Evolutionary conservation across 1,140 invertebrate species (phyloP), one percentile per base, ranked within the genome.

Genomic region (Phymorhynchus buccinoides): DNA sequence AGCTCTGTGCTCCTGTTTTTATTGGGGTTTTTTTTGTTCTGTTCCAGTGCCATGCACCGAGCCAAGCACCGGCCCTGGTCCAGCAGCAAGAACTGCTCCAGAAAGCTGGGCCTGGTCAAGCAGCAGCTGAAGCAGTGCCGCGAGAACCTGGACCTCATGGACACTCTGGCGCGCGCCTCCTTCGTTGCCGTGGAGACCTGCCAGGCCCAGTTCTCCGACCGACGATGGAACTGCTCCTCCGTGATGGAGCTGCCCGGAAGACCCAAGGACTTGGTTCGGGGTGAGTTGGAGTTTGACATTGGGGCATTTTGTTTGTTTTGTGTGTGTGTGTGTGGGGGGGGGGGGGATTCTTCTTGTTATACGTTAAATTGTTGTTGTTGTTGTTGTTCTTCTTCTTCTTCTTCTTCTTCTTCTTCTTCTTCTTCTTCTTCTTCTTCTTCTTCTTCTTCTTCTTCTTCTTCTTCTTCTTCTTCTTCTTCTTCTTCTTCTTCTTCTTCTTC

Each of bases 221-320:
- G 96, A 79, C 94, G 96, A 78, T 97, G 97, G 97, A 97, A 97
- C 92, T 97, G 97, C 92, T 96, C 96, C 75, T 96, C 96, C 71
- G 95, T 97, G 78, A 94, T 95, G 22, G 93, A 91, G 96, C 97
- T 93, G 93, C 97, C 86, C 0, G 94, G 94, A 96, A 97, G 94
- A 97, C 95, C 95, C 1, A 95, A 96, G 39, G 97, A 97, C 91
- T 94, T 97, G 83, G 94, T 96, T 7, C 95, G 95, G 94, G 96
- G 96, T 97, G 87, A 91, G 90, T 80, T 27, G 3, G 56, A 42
- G 41, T 27, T 77, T 4, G 78, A 1, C 30, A 27, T 22, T 77
- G 9, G 1, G 27, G 16, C 27, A 6, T 3, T 56, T 14, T 66
- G 37, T 32, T 41, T n/a, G 48, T 68, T 12, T 6, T 83, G 32